phyloP scores from a whole-genome alignment of 2,888 invertebrate species.

The Catocala fraxini region DNA sequence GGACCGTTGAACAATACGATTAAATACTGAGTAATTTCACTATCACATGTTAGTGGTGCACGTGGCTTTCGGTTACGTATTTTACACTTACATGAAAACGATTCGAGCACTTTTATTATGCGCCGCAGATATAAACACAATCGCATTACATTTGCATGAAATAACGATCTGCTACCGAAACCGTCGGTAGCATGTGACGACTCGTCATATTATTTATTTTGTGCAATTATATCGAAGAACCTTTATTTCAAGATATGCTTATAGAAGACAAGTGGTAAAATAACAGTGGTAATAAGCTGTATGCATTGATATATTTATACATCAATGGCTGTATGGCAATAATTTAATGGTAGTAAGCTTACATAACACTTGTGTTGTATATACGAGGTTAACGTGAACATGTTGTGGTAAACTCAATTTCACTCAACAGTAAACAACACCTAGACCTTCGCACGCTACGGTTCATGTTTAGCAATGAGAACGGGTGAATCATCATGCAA shows the following conservation, averaged over 20 bases:
- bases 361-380: constrained; percentile 3
- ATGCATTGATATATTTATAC: no score
- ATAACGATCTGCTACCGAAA: not conserved
- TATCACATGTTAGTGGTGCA: constrained; percentile 23
- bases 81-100: not conserved
- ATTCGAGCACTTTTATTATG: no score
- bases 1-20: constrained; percentile 39
- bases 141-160: not conserved
- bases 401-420: constrained; percentile 8
- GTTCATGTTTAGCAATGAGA: constrained; percentile 5
- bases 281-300: not conserved
- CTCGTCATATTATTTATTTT: not conserved
- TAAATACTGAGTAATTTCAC: constrained; percentile 30
- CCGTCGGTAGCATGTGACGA: not conserved
- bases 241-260: no score
- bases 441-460: not conserved
- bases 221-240: not conserved
- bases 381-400: constrained; percentile 2
- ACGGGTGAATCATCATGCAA: not conserved
- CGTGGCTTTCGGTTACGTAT: constrained; percentile 23
- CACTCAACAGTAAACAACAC: constrained; percentile 8
- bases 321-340: not conserved
- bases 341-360: not conserved
- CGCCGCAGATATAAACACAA: not conserved
- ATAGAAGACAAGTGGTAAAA: no score